These are phyloP conservation scores for Cynaeus angustus DNA, from an alignment of 2,888 invertebrate species.

Conservation along the genomic window DNA sequence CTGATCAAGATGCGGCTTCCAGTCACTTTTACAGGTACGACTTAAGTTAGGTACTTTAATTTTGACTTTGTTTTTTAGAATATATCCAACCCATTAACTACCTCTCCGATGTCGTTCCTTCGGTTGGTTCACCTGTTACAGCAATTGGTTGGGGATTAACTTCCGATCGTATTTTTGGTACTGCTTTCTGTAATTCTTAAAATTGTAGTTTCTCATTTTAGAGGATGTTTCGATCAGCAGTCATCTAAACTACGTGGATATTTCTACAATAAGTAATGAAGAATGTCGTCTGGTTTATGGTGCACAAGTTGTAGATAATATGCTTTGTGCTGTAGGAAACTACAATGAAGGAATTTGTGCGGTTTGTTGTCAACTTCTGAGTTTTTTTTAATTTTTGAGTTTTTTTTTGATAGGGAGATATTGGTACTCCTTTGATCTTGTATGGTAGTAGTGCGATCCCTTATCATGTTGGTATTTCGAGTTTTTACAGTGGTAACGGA, in stretches of 20 bases:
- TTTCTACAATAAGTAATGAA: slow-evolving; percentile 15
- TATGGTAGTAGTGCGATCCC: slow-evolving; percentile 1
- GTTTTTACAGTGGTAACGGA: slow-evolving; percentile 17
- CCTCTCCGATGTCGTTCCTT: background rate
- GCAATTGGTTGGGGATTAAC: slow-evolving; percentile 2
- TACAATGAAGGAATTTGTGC: slow-evolving; percentile 35
- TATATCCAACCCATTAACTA: slow-evolving; percentile 7
- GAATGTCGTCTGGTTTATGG: slow-evolving; percentile 23
- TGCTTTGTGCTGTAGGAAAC: slow-evolving; percentile 29
- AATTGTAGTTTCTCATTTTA: background rate
- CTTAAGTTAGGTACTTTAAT: background rate
- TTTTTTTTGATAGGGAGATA: slow-evolving; percentile 14
- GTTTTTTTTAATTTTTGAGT: background rate
- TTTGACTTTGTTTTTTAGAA: background rate
- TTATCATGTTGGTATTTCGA: slow-evolving; percentile 15
- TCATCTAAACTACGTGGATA: background rate
- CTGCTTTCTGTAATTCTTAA: background rate
- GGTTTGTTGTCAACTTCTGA: background rate
- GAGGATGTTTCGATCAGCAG: background rate
- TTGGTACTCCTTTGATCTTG: slow-evolving; percentile 19
- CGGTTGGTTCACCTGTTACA: background rate
- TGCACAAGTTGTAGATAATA: slow-evolving; percentile 8
- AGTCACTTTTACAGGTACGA: background rate
- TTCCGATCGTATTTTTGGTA: background rate
- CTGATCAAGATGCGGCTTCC: slow-evolving; percentile 5